Percentiles rank a stretch among this genome's conserved stretches.
These are phyloP conservation scores for Sinhomidia bicolor DNA, from an alignment of 2,888 invertebrate genomes.

Conservation along the genomic window DNA sequence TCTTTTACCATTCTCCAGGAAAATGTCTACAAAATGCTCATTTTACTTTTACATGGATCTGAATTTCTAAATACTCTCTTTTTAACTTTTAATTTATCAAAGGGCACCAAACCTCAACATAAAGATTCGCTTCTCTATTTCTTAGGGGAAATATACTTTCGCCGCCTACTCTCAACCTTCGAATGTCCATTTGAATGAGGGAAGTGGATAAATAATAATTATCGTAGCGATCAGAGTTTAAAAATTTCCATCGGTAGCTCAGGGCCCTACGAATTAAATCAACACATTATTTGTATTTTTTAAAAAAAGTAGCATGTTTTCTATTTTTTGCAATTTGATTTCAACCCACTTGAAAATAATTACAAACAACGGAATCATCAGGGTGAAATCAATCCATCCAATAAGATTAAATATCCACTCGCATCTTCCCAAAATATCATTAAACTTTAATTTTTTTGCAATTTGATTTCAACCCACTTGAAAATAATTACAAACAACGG, in stretches of 20 bases:
- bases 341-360: slow-evolving; percentile 85
- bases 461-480: slow-evolving; percentile 82
- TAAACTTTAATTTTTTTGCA: too few species aligned
- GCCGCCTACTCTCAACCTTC: slow-evolving; percentile 80
- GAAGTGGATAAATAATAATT: slow-evolving; percentile 81
- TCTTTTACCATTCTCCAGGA: slow-evolving; percentile 85
- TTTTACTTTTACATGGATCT: too few species aligned
- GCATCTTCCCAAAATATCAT: slow-evolving; percentile 84
- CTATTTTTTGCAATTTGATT: too few species aligned
- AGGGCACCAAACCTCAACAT: slow-evolving; percentile 80
- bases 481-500: slow-evolving; percentile 86
- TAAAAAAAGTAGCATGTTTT: neutral
- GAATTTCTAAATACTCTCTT: too few species aligned
- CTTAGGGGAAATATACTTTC: slow-evolving; percentile 82
- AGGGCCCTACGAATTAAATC: slow-evolving; percentile 58
- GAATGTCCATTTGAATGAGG: slow-evolving; percentile 81
- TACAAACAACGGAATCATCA: slow-evolving; percentile 86
- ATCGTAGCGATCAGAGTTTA: slow-evolving; percentile 80
- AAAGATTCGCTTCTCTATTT: slow-evolving; percentile 81
- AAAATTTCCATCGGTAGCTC: slow-evolving; percentile 73
- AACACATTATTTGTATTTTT: neutral
- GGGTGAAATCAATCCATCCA: slow-evolving; percentile 86
- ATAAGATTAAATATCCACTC: slow-evolving; percentile 85
- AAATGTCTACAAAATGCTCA: too few species aligned
- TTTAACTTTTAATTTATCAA: too few species aligned